Evolutionary conservation across 2,888 invertebrate genomes (phyloP), one percentile per base, ranked within the genome.

Genomic region (Rhopalosiphum nymphaeae): DNA sequence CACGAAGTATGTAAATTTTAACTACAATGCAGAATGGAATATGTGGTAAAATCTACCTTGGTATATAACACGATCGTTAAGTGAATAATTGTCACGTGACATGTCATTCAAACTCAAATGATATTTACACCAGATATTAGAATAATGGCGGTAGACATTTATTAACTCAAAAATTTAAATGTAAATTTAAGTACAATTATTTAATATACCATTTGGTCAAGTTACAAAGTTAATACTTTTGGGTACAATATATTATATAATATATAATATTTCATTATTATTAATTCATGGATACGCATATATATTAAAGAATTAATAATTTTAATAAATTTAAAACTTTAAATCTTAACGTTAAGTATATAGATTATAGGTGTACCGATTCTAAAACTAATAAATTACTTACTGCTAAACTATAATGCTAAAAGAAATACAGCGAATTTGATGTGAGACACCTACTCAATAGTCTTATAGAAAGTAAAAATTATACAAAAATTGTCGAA

Each of bases 71-170:
- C 42, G 29, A 89, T 56, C 93, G 44, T 89, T 86, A 53, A 90
- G 93, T 94, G 93, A 85, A 90, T 90, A n/a, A 90, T 85, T 90
- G 36, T 94, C 57, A 94, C 49, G 85, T 94, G 90, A 61, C 86
- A 86, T 86, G 42, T n/a, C 93, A 93, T 93, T 87, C 92, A 57
- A 87, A 87, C 46, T 56, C 13, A 49, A 91, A 91, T 26, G 61
- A 92, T 61, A 87, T 92, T 92, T 57, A 86, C 86, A 36, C 44
- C 46, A 11, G 57, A 87, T 92, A 86, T 61, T 92, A 36, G 21
- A 61, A 46, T 91, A 46, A 91, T 46, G 46, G 46, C 25, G 21
- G 42, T 53, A 91, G 91, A 91, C 56, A 11, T 57, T 85, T 91
- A 91, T 85, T 56, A 91, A 91, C 87, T 92, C 11, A 16, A 87